Evolutionary conservation across 2,888 invertebrate species (phyloP).

Genomic region (Diploptera punctata): DNA sequence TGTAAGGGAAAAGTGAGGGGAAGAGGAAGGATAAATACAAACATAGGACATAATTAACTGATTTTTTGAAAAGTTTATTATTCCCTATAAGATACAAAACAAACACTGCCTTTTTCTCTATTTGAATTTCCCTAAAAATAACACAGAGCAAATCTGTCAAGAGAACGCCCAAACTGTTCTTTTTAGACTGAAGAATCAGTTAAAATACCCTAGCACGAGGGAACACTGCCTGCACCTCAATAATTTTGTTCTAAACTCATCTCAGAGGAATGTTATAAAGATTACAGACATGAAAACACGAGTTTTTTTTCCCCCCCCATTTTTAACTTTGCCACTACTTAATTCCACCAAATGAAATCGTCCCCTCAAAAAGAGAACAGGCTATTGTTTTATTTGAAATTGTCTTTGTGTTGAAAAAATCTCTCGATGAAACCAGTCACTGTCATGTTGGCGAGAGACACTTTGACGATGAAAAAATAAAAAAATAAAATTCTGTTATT

Average conservation of each 20-base stretch:
- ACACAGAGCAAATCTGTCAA: conserved; percentile 59
- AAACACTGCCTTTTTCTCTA: conserved; percentile 62
- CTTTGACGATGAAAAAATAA: too few relatives aligned
- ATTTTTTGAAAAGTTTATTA: conserved; percentile 65
- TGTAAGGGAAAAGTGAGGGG: too few relatives aligned
- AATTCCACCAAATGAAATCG: conserved; percentile 32
- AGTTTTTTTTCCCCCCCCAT: conserved; percentile 32
- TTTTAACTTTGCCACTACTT: conserved; percentile 30
- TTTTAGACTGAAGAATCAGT: too few relatives aligned
- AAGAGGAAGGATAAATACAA: too few relatives aligned
- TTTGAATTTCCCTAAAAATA: conserved; percentile 60
- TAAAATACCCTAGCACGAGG: too few relatives aligned
- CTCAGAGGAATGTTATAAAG: conserved; percentile 42
- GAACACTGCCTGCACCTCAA: too few relatives aligned
- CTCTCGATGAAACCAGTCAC: too few relatives aligned
- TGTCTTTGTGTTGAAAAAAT: conserved; percentile 31
- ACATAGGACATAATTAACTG: too few relatives aligned
- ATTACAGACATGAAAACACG: conserved; percentile 42
- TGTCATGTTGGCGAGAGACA: too few relatives aligned
- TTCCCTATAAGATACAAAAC: conserved; percentile 68
- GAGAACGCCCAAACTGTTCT: too few relatives aligned
- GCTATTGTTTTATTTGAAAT: conserved; percentile 33
- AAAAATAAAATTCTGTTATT: too few relatives aligned
- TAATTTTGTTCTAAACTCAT: too few relatives aligned
- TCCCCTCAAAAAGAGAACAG: conserved; percentile 35